Base-by-base conservation (phyloP, 2,888 invertebrate species). In the Nemoura dubitans region DNA sequence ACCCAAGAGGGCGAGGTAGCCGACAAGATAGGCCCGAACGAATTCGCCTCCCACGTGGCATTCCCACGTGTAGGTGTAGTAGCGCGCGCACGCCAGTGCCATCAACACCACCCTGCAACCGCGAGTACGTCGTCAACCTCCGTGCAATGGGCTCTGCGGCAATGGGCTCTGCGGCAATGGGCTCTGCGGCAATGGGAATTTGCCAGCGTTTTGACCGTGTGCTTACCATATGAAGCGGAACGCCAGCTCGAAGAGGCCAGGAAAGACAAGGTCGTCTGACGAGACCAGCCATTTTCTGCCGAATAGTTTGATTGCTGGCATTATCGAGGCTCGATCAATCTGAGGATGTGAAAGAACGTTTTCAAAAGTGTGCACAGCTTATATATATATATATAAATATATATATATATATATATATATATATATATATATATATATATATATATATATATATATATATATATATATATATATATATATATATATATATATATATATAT, bases 241-340 rank as follows among this genome's bases (percentile, higher is more conserved):
- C 88, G 95, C 93, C 87, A 96, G 94, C 92, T 96, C 96, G 91
- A 96, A 95, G 88, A 96, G 93, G 90, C 96, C 96, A 43, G 97
- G 97, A 91, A 97, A 97, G 81, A 98, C 97, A 90, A 98, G 95
- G 92, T 98, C 98, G 92, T 98, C 98, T 89, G 97, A 96, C 90
- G 96, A 97, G 90, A 97, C 96, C 90, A 96, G 94, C 98, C 98
- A 98, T 92, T 97, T 96, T 91, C 98, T 94, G 90, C 96, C 96
- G 91, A 97, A 97, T 89, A 97, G 94, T 91, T 95, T 95, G 90
- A 98, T 93, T 89, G 97, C 97, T 91, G 98, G 98, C 98, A 98
- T 98, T 85, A 76, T 86, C 26, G 10, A 10, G 36, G 28, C 28
- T 81, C 81, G 30, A 6, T 42, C 36, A 26, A 42, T 16, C 83